Evolutionary conservation across 2,888 invertebrate genomes (phyloP).

Genomic region (Lamellibrachia columna): DNA sequence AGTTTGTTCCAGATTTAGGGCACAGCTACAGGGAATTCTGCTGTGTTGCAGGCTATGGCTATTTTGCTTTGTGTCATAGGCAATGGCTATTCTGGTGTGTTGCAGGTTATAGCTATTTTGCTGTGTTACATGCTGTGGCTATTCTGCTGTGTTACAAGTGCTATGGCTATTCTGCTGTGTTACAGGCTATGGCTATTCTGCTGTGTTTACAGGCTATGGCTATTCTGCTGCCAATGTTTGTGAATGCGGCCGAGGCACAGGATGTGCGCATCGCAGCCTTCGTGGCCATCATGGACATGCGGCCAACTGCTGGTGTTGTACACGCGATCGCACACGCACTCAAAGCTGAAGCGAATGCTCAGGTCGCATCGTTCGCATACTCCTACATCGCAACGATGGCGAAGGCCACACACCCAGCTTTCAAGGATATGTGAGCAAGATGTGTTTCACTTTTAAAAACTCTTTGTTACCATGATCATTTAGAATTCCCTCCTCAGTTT

Average conservation of each 20-base stretch:
- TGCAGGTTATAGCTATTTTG: too few relatives aligned
- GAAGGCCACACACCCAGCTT: conserved; percentile 8
- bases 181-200: neutral
- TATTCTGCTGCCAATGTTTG: conserved; percentile 18
- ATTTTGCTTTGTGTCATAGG: too few relatives aligned
- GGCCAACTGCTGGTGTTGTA: neutral
- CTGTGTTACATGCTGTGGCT: too few relatives aligned
- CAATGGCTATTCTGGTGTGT: too few relatives aligned
- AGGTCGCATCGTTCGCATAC: conserved; percentile 24
- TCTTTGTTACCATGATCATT: too few relatives aligned
- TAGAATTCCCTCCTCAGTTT: too few relatives aligned
- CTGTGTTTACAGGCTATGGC: neutral
- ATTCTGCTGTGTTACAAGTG: too few relatives aligned
- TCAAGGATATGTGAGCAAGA: neutral
- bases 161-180: too few relatives aligned
- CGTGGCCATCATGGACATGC: conserved; percentile 25
- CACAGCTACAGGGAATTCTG: too few relatives aligned
- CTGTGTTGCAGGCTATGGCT: too few relatives aligned
- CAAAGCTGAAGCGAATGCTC: conserved; percentile 21
- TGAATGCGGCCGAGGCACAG: conserved; percentile 19
- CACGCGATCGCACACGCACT: conserved; percentile 20
- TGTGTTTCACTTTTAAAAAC: neutral
- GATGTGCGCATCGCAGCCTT: conserved; percentile 24
- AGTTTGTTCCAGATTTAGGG: too few relatives aligned
- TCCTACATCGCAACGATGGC: conserved; percentile 23